phyloP scores from a whole-genome alignment of 2,888 invertebrate species.

The Lypha dubia region DNA sequence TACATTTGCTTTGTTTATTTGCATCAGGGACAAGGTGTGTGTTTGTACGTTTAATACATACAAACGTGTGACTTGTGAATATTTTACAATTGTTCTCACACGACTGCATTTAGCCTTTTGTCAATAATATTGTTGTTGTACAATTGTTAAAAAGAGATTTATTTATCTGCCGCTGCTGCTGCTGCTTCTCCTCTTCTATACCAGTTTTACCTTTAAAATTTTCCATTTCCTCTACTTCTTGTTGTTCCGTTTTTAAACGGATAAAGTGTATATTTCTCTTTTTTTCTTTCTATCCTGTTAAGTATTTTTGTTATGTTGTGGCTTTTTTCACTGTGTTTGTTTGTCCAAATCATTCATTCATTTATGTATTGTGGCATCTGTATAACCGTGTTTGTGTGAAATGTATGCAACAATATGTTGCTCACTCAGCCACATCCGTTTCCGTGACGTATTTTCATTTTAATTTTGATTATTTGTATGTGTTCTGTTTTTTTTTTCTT shows the following conservation, averaged over 20 bases:
- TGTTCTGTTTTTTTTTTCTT: neutral
- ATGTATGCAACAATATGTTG: conserved; percentile 68
- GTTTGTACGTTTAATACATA: neutral
- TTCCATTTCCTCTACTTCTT: neutral
- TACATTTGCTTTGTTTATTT: conserved; percentile 65
- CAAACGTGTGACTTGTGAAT: conserved; percentile 44
- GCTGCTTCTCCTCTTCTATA: neutral
- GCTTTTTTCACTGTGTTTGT: conserved; percentile 40
- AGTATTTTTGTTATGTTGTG: conserved; percentile 70
- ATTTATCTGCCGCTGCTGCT: conserved; percentile 33
- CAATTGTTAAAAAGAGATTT: conserved; percentile 70
- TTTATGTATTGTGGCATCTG: neutral
- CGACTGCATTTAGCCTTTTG: conserved; percentile 73
- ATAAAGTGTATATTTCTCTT: conserved; percentile 13
- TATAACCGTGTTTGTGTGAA: conserved; percentile 29
- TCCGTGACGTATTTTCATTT: conserved; percentile 72
- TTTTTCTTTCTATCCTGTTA: conserved; percentile 48
- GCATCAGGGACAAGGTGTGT: conserved; percentile 22
- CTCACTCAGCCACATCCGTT: conserved; percentile 73
- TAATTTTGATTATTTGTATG: conserved; percentile 70
- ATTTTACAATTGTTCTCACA: conserved; percentile 71
- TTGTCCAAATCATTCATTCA: conserved; percentile 58
- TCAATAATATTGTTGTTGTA: conserved; percentile 72
- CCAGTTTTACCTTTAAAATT: conserved; percentile 14
- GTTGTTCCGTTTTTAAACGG: neutral